Evolutionary conservation across 1,140 invertebrate species (phyloP), one percentile per base, ranked within the genome.

Genomic region (Lucilia sericata): DNA sequence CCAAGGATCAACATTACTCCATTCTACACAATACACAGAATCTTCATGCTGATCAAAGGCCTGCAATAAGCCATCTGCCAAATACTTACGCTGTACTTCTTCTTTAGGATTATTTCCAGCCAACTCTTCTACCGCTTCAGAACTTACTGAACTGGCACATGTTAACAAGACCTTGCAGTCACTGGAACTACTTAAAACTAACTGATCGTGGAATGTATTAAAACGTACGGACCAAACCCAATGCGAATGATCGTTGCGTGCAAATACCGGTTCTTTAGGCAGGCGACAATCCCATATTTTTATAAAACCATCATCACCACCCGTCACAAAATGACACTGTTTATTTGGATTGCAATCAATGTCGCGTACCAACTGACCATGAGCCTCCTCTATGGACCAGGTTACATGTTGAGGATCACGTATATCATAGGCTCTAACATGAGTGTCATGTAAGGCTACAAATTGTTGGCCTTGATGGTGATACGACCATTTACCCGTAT

Each of bases 1-100:
- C 98, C 98, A 99, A 19, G 98, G 98, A 93, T 99, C 98, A 60
- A 96, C 96, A 60, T 96, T 94, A 84, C 98, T 98, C 98, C 98
- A 99, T 92, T 98, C 98, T 0, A 96, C 96, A 88, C 96, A 96
- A 92, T 99, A 99, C 19, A 99, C 98, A 82, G 97, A 98, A 91
- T 99, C 98, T 92, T 99, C 98, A 91, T 99, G 98, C 87, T 99
- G 97, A 90, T 99, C 98, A 90, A 98, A 99, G 85, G 94, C 96
- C 85, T 95, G 95, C 70, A 98, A 93, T 0, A 96, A 94, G 49
- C 96, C 97, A 93, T 98, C 98, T 86, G 94, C 93, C 84, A 95
- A 90, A 87, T 8, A 82, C 47, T 8, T 47, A 36, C 2, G 36
- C 21, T 34, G 55, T 83, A 49, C 34, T 84, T 70, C 49, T 55